These are phyloP conservation scores for Echinops telfairi DNA, from an alignment of 2,113 vertebrate species.

Conservation along the genomic window DNA sequence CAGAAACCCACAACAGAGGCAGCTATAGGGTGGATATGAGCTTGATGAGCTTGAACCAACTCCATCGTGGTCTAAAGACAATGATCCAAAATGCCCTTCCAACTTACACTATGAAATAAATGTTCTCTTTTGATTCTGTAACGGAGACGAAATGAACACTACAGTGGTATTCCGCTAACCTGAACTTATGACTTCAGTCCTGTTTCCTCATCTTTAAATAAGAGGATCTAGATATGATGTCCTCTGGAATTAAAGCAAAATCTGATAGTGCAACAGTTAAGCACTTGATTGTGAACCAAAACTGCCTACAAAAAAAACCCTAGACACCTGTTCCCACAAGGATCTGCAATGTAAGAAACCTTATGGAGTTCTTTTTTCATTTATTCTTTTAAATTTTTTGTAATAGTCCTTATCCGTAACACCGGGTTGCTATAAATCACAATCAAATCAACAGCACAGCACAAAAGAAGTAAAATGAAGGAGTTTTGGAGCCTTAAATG, in stretches of 20 bases:
- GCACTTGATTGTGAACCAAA: too few relatives aligned
- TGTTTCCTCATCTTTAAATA: slow-evolving; percentile 13
- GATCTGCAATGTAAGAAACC: neutral
- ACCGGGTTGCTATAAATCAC: neutral
- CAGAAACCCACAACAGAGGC: too few relatives aligned
- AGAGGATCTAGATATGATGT: neutral
- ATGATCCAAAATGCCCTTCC: neutral
- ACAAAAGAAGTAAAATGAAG: neutral
- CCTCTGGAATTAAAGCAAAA: neutral
- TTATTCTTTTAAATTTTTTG: too few relatives aligned
- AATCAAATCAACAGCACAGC: neutral
- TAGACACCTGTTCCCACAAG: neutral
- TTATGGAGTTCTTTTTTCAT: neutral
- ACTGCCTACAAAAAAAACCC: neutral
- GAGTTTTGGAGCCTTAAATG: neutral
- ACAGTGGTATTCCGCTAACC: neutral
- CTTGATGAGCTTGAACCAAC: too few relatives aligned
- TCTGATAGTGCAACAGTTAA: neutral
- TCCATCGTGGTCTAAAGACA: neutral
- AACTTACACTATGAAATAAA: neutral
- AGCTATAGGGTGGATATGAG: too few relatives aligned
- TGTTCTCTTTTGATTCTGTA: neutral
- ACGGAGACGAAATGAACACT: neutral
- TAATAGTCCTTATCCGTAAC: too few relatives aligned
- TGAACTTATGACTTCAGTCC: neutral